Percentiles rank a stretch among this genome's conserved stretches.
phyloP scores from a whole-genome alignment of 2,797 vertebrate genomes.

The Pseudochirops cupreus region DNA sequence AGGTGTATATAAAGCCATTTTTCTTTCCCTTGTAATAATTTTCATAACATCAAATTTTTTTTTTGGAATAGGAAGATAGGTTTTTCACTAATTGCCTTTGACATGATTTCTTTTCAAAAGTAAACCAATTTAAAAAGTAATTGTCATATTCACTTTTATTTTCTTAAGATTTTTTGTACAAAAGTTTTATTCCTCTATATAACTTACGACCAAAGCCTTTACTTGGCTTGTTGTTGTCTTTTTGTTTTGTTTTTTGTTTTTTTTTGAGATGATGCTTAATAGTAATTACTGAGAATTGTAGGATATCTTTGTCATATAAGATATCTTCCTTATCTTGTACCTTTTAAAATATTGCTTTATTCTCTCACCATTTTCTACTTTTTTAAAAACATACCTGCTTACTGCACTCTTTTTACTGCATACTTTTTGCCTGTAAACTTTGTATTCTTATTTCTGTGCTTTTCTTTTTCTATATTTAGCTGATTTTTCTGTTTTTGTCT shows the following conservation, averaged over 20 bases:
- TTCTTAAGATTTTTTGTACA: constrained; percentile 20
- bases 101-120: constrained; percentile 29
- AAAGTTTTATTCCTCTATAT: constrained; percentile 46
- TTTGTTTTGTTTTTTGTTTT: constrained; percentile 26
- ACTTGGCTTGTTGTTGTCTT: background rate
- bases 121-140: constrained; percentile 25
- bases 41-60: constrained; percentile 41
- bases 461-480: constrained; percentile 13
- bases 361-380: background rate
- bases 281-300: constrained; percentile 17
- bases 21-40: constrained; percentile 45
- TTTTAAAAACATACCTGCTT: background rate
- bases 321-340: constrained; percentile 29
- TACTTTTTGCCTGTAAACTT: background rate
- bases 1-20: constrained; percentile 24
- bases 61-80: constrained; percentile 50
- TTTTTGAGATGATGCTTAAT: constrained; percentile 16
- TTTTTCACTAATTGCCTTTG: constrained; percentile 34
- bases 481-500: background rate
- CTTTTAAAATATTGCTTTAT: background rate
- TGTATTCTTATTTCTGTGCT: background rate
- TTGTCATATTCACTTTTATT: background rate
- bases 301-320: constrained; percentile 19
- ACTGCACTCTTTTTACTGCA: background rate
- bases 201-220: constrained; percentile 12